Evolutionary conservation across 2,888 invertebrate species (phyloP).

Genomic region (Drosophila pegasa): DNA sequence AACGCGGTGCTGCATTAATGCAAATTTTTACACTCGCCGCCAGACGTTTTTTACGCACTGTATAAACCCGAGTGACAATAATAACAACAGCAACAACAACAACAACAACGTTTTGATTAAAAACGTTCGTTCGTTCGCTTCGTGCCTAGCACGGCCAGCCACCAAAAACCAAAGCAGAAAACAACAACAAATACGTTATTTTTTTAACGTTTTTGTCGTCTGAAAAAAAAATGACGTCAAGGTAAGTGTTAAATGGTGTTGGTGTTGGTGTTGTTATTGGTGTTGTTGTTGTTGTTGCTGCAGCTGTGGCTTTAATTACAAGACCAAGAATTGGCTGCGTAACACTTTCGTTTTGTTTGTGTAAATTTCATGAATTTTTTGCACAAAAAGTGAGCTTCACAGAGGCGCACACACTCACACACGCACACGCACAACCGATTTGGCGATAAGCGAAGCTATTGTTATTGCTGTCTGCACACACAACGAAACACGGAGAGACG

Average conservation of each 20-base stretch:
- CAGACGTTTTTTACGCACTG: slow-evolving; percentile 68
- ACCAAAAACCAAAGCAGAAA: slow-evolving; percentile 47
- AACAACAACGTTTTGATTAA: slow-evolving; percentile 58
- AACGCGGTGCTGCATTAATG: slow-evolving; percentile 60
- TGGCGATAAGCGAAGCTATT: slow-evolving; percentile 68
- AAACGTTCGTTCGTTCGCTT: slow-evolving; percentile 54
- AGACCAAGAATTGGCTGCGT: slow-evolving; percentile 58
- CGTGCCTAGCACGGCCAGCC: slow-evolving; percentile 76
- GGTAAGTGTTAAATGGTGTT: slow-evolving; percentile 72
- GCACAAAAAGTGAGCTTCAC: slow-evolving; percentile 50
- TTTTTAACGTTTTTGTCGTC: slow-evolving; percentile 62
- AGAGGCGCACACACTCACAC: slow-evolving; percentile 5
- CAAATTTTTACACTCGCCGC: slow-evolving; percentile 66
- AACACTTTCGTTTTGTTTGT: slow-evolving; percentile 66
- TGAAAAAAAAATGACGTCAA: slow-evolving; percentile 78
- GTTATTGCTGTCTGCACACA: slow-evolving; percentile 50
- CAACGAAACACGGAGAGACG: slow-evolving; percentile 20
- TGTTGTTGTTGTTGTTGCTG: slow-evolving; percentile 14
- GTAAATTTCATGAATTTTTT: slow-evolving; percentile 60
- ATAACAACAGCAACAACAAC: slow-evolving; percentile 28
- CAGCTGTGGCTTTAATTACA: slow-evolving; percentile 61
- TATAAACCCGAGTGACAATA: slow-evolving; percentile 36
- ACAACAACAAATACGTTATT: slow-evolving; percentile 45
- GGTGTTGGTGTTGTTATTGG: slow-evolving; percentile 29
- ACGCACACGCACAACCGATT: slow-evolving; percentile 63